Evolutionary conservation across 2,888 invertebrate species (phyloP), one percentile per base, ranked within the genome.

Genomic region (Trimorus sp.): DNA sequence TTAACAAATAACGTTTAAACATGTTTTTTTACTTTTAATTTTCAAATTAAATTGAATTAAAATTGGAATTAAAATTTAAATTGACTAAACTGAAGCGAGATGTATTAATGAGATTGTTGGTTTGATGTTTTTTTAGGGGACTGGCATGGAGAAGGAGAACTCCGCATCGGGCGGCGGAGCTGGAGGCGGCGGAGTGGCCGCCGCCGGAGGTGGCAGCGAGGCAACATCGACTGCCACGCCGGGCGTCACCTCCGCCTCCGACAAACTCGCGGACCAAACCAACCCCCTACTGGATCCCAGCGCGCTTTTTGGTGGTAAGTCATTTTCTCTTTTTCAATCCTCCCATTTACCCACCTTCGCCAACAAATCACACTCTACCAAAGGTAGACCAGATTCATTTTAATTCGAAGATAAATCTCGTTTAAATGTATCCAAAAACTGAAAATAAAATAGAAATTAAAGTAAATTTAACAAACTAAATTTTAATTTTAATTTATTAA

Each of bases 141-240:
- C 89, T 89, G 93, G 93, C 92, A 96, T 96, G 96, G 96, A 96
- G 93, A 96, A 96, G 94, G 95, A 95, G 94, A 96, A 95, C 91
- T 91, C 91, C 90, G 91, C 91, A 88, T 90, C 91, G 89, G 90
- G 92, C 88, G 91, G 90, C 89, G 91, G 95, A 91, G 95, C 94
- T 90, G 93, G 92, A 89, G 93, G 93, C 85, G 89, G 89, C 78
- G 95, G 95, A 90, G 95, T 94, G 89, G 93, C 92, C 89, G 93
- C 93, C 85, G 89, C 89, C 78, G 93, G 93, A 89, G 92, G 92
- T 90, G 92, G 91, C 90, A 91, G 92, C 84, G 93, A 89, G 94
- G 95, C 93, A 93, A 88, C 89, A 85, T 87, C 90, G 81, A 86
- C 90, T 84, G 87, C 88, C 86, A 88, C 89, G 88, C 88, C 91